These are phyloP conservation scores for Craseonycteris thonglongyai DNA, from an alignment of 2,113 vertebrate genomes.

Conservation along the genomic window DNA sequence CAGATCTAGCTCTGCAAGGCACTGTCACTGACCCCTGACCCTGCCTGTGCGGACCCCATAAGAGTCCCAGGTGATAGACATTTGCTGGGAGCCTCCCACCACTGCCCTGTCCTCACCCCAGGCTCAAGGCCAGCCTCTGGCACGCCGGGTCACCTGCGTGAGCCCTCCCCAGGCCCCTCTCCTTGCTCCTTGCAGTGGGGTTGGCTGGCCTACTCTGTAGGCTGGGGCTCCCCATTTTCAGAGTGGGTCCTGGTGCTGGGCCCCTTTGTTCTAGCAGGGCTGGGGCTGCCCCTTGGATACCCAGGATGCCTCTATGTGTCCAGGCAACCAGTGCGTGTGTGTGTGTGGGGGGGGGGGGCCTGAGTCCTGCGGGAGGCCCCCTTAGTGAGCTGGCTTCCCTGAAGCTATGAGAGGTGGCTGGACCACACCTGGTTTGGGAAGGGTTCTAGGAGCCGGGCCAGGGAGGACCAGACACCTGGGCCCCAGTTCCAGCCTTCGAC, in stretches of 20 bases:
- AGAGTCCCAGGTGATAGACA: background rate
- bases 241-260: background rate
- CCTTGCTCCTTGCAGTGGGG: fast-evolving
- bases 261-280: fast-evolving
- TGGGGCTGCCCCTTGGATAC: background rate
- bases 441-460: background rate
- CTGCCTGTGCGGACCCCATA: background rate
- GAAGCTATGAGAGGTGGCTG: fast-evolving
- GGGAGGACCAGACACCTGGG: fast-evolving
- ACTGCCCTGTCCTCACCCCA: fast-evolving
- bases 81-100: background rate
- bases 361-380: background rate
- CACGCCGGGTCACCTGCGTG: fast-evolving
- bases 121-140: background rate
- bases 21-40: background rate
- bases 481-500: background rate
- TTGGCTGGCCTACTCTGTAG: fast-evolving
- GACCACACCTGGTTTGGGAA: background rate
- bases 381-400: background rate
- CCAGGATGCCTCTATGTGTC: fast-evolving
- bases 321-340: too few relatives aligned
- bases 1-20: fast-evolving
- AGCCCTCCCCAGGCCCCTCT: too few relatives aligned
- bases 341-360: background rate
- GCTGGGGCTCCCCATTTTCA: background rate